phyloP scores from a whole-genome alignment of 2,797 vertebrate genomes.

The Thamnophis elegans region DNA sequence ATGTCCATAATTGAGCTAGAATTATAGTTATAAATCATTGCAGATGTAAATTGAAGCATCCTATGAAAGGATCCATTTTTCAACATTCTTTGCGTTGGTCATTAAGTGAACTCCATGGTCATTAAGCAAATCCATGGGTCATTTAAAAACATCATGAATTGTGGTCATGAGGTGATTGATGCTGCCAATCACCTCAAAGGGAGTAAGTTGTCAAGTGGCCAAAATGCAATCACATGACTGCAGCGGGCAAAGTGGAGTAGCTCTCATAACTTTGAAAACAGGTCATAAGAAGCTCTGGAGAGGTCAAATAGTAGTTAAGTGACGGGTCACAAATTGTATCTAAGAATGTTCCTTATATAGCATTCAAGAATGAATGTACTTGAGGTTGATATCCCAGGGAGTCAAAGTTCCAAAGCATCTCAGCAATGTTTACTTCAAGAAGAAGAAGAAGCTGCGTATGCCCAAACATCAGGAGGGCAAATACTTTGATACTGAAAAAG shows the following conservation, averaged over 20 bases:
- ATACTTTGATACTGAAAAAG: too few species aligned
- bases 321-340: neutral
- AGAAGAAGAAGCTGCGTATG: too few species aligned
- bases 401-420: too few species aligned
- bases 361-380: neutral
- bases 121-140: neutral
- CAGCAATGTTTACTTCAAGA: too few species aligned
- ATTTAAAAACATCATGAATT: neutral
- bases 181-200: neutral
- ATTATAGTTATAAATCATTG: neutral
- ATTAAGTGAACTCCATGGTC: neutral
- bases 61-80: neutral
- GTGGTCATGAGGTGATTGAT: neutral
- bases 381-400: too few species aligned
- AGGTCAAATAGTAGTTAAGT: neutral
- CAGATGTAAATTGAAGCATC: neutral
- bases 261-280: neutral
- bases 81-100: neutral
- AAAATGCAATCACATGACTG: neutral
- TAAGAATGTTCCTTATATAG: neutral
- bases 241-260: neutral
- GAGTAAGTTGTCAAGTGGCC: neutral
- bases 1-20: neutral
- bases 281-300: neutral
- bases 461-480: too few species aligned